Conservation (phyloP, 2,113 vertebrate genomes). For the Rostratula benghalensis region DNA sequence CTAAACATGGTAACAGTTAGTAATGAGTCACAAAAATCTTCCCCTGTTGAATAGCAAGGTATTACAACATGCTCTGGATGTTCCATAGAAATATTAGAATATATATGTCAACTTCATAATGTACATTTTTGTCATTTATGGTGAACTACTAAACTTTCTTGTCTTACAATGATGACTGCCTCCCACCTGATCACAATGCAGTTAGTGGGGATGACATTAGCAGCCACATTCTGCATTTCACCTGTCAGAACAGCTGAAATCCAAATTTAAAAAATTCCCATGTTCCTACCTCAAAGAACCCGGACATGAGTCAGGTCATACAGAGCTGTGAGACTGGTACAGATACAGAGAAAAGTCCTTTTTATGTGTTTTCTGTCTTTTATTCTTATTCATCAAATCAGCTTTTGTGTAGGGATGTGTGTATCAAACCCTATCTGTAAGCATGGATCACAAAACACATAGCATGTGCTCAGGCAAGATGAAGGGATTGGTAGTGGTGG, state of each 20-base stretch:
- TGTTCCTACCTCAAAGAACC: not conserved
- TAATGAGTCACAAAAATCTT: not conserved
- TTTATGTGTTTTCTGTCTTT: not conserved
- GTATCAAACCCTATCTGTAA: fast-evolving
- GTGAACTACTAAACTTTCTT: not conserved
- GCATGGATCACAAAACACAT: not conserved
- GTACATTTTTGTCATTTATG: not conserved
- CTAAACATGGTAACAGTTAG: not conserved
- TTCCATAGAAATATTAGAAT: not conserved
- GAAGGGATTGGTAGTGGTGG: not conserved
- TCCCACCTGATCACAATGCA: not conserved
- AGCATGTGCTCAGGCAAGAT: fast-evolving
- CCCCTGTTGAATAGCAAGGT: not conserved
- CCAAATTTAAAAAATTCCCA: not conserved
- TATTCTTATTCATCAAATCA: not conserved
- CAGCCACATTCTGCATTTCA: not conserved
- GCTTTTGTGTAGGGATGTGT: not conserved
- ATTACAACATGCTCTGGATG: not conserved
- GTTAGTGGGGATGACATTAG: not conserved
- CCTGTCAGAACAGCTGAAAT: not conserved
- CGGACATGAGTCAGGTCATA: fast-evolving
- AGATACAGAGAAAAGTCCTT: not conserved
- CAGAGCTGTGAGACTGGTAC: not conserved
- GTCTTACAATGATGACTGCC: not conserved
- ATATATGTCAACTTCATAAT: not conserved